These are phyloP conservation scores for Sebastes trivittatus DNA, from an alignment of 2,797 vertebrate species.

Conservation along the genomic window DNA sequence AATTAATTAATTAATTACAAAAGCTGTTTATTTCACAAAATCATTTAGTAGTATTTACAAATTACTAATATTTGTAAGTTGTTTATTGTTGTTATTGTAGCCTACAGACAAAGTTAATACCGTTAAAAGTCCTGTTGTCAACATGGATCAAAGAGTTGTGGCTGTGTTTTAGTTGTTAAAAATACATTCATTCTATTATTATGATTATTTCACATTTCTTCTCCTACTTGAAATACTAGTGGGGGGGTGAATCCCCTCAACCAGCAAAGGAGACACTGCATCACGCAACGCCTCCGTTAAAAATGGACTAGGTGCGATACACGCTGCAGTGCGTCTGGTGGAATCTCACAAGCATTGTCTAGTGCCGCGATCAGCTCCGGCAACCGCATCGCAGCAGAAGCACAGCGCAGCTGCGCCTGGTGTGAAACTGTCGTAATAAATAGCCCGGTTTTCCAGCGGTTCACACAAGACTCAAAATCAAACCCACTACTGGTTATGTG, in stretches of 20 bases:
- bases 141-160: background rate
- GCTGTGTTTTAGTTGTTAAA: background rate
- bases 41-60: too few species aligned
- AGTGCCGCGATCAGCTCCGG: background rate
- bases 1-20: too few species aligned
- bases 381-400: background rate
- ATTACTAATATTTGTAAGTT: too few species aligned
- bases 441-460: background rate
- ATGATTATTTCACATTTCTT: background rate
- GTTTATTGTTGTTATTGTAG: too few species aligned
- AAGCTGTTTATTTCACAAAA: too few species aligned
- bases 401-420: background rate
- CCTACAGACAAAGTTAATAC: too few species aligned
- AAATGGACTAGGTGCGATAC: background rate
- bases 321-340: background rate
- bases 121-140: too few species aligned
- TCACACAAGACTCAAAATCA: too few species aligned
- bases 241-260: too few species aligned
- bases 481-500: too few species aligned
- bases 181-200: background rate
- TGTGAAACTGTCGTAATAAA: background rate
- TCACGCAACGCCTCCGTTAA: rapidly evolving
- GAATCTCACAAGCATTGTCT: background rate
- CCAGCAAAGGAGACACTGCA: background rate
- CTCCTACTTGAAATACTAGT: background rate